Evolutionary conservation across 2,888 invertebrate genomes (phyloP), one percentile per base, ranked within the genome.

Genomic region (Dromius quadrimaculatus): DNA sequence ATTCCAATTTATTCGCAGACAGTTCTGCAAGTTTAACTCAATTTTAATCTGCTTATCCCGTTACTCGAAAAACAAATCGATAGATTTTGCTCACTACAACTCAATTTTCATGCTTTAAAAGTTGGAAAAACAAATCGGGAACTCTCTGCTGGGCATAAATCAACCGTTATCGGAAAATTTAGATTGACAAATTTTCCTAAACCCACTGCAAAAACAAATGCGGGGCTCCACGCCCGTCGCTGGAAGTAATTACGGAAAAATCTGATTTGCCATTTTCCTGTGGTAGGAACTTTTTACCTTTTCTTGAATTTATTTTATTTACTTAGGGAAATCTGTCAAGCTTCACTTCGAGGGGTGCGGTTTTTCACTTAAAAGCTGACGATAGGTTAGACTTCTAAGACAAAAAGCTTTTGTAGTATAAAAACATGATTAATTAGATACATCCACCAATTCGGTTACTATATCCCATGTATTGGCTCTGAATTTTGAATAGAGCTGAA

Each of bases 171-270:
- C 65, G 38, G 28, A 9, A 43, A 17, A 65, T 54, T 65, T 43
- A 50, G 65, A 65, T 65, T 65, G 65, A 65, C 65, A 65, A 65
- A 65, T 65, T 65, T 65, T 36, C 65, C 54, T 65, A 54, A 65
- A 65, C 65, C 54, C 54, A 65, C 54, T 65, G 65, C 54, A 54
- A 54, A 65, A 65, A 62, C 62, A 62, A 62, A 62, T 41, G 15
- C 28, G 28, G 11, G 32, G 11, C n/a, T n/a, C n/a, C n/a, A n/a
- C 23, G 34, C 61, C 13, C 61, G 36, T 20, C 15, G 20, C 36
- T 32, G 47, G 50, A 65, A 50, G 65, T 65, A 65, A 65, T 65
- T 65, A 65, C 50, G 38, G 54, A 65, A 65, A 65, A 65, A 65
- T 65, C 65, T 36, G 65, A 65, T 65, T 65, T 38, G 65, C 38